phyloP scores from a whole-genome alignment of 2,797 vertebrate genomes.

The Brotula barbata region DNA sequence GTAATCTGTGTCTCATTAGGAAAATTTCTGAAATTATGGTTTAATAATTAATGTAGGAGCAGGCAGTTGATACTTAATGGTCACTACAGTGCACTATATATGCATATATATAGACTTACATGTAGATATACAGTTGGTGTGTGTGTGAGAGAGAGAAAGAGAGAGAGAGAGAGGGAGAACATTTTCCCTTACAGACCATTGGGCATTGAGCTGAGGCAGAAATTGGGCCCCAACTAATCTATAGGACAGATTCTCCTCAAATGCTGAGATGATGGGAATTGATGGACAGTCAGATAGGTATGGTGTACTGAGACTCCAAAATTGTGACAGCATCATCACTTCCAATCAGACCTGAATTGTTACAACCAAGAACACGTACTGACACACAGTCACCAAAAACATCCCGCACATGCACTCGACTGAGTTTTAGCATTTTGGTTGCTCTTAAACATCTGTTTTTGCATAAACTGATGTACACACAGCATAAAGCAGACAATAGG shows the following conservation, averaged over 20 bases:
- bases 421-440: constrained; percentile 11
- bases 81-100: constrained; percentile 9
- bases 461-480: too few species aligned
- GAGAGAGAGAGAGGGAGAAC: too few species aligned
- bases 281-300: too few species aligned
- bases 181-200: too few species aligned
- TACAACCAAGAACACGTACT: background rate
- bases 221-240: background rate
- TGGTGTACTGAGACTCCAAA: background rate
- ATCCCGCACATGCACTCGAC: too few species aligned
- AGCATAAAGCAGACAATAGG: too few species aligned
- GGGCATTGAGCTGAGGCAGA: too few species aligned
- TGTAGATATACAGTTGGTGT: constrained; percentile 9
- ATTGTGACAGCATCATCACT: background rate
- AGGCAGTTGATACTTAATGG: constrained; percentile 28
- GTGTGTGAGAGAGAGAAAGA: too few species aligned
- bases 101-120: constrained; percentile 5
- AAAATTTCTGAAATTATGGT: constrained; percentile 24
- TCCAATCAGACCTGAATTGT: background rate
- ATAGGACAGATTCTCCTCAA: background rate
- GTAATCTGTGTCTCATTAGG: constrained; percentile 47
- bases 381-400: background rate
- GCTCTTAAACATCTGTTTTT: constrained; percentile 3
- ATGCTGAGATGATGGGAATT: background rate
- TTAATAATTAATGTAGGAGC: constrained; percentile 59